Percentiles rank a stretch among this genome's conserved stretches.
Conservation (phyloP, 2,888 invertebrate species). For the Lacanobia wlatinum region DNA sequence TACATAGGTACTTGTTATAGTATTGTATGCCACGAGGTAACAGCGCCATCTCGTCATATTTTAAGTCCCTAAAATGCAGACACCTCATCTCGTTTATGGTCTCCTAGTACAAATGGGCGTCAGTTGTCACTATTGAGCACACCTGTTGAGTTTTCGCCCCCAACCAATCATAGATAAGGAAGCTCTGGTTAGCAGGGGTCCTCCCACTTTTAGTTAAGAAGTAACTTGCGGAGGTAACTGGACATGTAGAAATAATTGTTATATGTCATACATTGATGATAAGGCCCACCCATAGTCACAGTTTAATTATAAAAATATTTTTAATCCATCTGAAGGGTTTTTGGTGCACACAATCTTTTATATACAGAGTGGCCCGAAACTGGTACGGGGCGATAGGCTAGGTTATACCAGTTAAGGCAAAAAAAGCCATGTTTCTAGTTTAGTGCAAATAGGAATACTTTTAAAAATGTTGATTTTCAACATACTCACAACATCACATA, state of each 20-base stretch:
- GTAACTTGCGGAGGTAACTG: neutral
- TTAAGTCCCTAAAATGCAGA: neutral
- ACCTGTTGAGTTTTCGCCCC: constrained; percentile 12
- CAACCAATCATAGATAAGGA: neutral
- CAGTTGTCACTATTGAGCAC: neutral
- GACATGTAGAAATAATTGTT: neutral
- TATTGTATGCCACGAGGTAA: neutral
- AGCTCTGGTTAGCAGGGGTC: neutral
- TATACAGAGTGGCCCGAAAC: too few species aligned
- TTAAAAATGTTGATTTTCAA: too few species aligned
- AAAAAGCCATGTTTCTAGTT: too few species aligned
- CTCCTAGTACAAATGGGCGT: constrained; percentile 8
- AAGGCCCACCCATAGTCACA: too few species aligned
- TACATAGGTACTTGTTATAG: neutral
- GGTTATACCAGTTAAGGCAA: too few species aligned
- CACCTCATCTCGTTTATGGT: neutral
- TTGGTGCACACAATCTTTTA: too few species aligned
- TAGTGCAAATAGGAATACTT: too few species aligned
- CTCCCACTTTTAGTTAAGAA: neutral
- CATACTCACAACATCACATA: too few species aligned
- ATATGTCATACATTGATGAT: too few species aligned
- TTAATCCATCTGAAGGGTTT: too few species aligned
- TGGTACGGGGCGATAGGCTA: too few species aligned
- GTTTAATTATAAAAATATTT: too few species aligned
- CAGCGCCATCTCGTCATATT: constrained; percentile 13